Evolutionary conservation across 2,888 invertebrate genomes (phyloP).

Genomic region (Tetramorium bicarinatum): DNA sequence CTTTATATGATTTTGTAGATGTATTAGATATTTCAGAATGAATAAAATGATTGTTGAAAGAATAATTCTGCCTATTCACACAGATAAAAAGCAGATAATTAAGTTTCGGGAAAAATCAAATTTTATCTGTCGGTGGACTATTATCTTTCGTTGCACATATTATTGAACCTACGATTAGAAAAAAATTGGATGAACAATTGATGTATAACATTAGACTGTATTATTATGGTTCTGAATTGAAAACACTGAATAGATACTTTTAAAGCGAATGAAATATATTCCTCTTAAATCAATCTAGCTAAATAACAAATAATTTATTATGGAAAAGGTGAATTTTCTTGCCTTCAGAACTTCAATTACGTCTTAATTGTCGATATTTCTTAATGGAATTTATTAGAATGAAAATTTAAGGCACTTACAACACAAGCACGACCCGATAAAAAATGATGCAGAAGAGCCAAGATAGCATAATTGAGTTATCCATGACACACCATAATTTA

Average conservation of each 20-base stretch:
- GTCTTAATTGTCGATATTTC: conserved; percentile 37
- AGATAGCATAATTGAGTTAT: conserved; percentile 20
- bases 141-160: not conserved
- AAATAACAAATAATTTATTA: conserved; percentile 24
- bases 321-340: not conserved
- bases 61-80: not conserved
- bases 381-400: conserved; percentile 21
- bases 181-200: not conserved
- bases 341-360: not conserved
- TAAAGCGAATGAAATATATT: not conserved
- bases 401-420: conserved; percentile 20
- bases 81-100: conserved; percentile 11
- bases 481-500: not conserved
- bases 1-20: not conserved
- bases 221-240: not conserved
- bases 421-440: not conserved
- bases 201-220: not conserved
- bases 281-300: not conserved
- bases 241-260: not conserved
- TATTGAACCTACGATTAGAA: not conserved
- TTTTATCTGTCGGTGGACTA: not conserved
- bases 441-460: not conserved
- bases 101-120: not conserved
- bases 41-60: not conserved
- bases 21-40: not conserved